Evolutionary conservation across 2,113 vertebrate species (phyloP).

Genomic region (Spea multiplicata): DNA sequence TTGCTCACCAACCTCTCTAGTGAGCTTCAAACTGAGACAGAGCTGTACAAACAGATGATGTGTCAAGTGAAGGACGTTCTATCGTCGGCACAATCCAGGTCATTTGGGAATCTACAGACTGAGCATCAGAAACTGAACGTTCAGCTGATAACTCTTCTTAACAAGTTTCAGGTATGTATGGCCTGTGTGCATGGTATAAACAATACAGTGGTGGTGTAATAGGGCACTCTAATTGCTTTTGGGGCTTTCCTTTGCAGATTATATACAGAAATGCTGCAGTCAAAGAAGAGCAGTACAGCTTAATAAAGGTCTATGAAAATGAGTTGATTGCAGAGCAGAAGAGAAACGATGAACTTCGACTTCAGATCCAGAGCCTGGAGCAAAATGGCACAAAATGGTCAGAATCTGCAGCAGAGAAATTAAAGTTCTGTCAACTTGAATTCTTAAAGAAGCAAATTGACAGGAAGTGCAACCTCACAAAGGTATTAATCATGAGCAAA

Average conservation of each 20-base stretch:
- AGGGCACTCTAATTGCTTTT: background rate
- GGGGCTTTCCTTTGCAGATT: constrained; percentile 52
- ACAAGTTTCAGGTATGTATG: constrained; percentile 65
- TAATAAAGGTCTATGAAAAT: constrained; percentile 52
- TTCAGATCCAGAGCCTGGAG: constrained; percentile 52
- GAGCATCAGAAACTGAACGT: constrained; percentile 54
- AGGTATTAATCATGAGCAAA: constrained; percentile 2
- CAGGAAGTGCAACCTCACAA: constrained; percentile 7
- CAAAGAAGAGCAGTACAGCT: constrained; percentile 56
- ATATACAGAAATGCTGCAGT: constrained; percentile 53
- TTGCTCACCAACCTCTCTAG: constrained; percentile 54
- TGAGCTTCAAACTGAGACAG: constrained; percentile 57
- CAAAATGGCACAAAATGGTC: constrained; percentile 41
- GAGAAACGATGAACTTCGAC: constrained; percentile 57
- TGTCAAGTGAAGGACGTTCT: constrained; percentile 51
- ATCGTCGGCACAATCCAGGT: constrained; percentile 44
- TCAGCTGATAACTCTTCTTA: constrained; percentile 59
- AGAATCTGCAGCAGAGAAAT: constrained; percentile 31
- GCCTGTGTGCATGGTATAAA: background rate
- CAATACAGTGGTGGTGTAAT: background rate
- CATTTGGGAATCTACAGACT: constrained; percentile 57
- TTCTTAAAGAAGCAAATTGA: constrained; percentile 5
- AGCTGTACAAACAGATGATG: constrained; percentile 55
- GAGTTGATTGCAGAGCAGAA: constrained; percentile 60
- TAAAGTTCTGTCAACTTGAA: constrained; percentile 45